Base-by-base conservation (phyloP, 1,140 invertebrate genomes). In the Leptoteleia sp. region DNA sequence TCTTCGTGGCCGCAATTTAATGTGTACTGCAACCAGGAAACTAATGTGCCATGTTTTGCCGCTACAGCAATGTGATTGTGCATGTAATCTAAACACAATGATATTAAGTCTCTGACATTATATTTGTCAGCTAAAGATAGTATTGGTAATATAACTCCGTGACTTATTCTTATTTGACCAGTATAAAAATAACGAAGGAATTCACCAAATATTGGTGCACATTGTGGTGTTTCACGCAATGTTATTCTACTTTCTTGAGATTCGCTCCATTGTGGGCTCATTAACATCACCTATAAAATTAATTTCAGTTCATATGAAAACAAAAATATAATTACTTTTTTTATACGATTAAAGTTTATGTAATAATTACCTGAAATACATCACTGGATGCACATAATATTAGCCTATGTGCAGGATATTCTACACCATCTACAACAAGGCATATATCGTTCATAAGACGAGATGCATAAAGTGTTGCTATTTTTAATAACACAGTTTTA, bases 321-420 rank as follows among this genome's bases (percentile, higher is more conserved):
- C n/a, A n/a, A n/a, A n/a, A n/a, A n/a, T n/a, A n/a, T n/a, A n/a
- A n/a, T n/a, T n/a, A n/a, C n/a, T n/a, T n/a, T n/a, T n/a, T n/a
- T n/a, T n/a, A n/a, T n/a, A n/a, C n/a, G n/a, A n/a, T n/a, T n/a
- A n/a, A n/a, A n/a, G n/a, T n/a, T n/a, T n/a, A n/a, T n/a, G n/a
- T n/a, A n/a, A 35, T 3, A 42, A n/a, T 43, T 57, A 95, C 95
- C 90, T 97, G 96, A 89, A 98, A 98, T 12, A 98, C 97, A 91
- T 98, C 96, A 89, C 96, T 98, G 68, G 95, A 97, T 68, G 96
- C 96, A 92, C 96, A 98, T 1, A 98, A 91, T 83, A 98, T 98
- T 4, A 98, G 92, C 52, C 96, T 92, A 89, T 98, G 97, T 15
- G 96, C 95, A 15, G 95, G 95, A 91, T 96, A 97, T 61, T 94